These are phyloP conservation scores for Drosophila persimilis DNA, from an alignment of 1,140 invertebrate genomes.

Conservation along the genomic window DNA sequence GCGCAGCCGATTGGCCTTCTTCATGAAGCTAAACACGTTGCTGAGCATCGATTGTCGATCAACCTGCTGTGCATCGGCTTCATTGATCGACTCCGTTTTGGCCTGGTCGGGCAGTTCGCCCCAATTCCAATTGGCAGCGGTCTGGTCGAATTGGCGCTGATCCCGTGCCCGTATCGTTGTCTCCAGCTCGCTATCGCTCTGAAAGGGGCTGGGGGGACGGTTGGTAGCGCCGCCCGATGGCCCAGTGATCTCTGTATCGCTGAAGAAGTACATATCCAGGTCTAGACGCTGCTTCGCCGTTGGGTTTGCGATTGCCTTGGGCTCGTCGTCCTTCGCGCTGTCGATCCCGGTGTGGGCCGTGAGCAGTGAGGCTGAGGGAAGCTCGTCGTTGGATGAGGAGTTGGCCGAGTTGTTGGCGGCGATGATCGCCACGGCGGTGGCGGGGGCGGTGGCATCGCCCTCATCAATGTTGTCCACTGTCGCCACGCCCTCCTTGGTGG, in stretches of 20 bases:
- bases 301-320: constrained; percentile 34
- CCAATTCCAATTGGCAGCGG: constrained; percentile 94
- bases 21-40: constrained; percentile 97
- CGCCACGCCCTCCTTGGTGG: constrained; percentile 43
- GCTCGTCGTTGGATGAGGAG: constrained; percentile 73
- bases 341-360: constrained; percentile 65
- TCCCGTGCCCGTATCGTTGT: constrained; percentile 87
- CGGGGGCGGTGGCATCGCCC: constrained; percentile 29
- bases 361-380: constrained; percentile 55
- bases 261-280: constrained; percentile 93
- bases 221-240: constrained; percentile 69
- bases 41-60: constrained; percentile 91
- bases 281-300: constrained; percentile 73
- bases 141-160: constrained; percentile 83
- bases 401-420: constrained; percentile 43
- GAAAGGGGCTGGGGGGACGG: constrained; percentile 91
- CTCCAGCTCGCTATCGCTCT: constrained; percentile 97
- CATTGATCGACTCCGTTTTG: constrained; percentile 27
- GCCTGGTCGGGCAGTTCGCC: constrained; percentile 91
- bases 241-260: constrained; percentile 91
- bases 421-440: constrained; percentile 17
- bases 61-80: constrained; percentile 83
- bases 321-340: constrained; percentile 55
- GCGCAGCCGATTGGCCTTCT: constrained; percentile 88
- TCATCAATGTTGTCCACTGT: constrained; percentile 70